Base-by-base conservation (phyloP, 2,888 invertebrate species). In the Meliscaeva auricollis region DNA sequence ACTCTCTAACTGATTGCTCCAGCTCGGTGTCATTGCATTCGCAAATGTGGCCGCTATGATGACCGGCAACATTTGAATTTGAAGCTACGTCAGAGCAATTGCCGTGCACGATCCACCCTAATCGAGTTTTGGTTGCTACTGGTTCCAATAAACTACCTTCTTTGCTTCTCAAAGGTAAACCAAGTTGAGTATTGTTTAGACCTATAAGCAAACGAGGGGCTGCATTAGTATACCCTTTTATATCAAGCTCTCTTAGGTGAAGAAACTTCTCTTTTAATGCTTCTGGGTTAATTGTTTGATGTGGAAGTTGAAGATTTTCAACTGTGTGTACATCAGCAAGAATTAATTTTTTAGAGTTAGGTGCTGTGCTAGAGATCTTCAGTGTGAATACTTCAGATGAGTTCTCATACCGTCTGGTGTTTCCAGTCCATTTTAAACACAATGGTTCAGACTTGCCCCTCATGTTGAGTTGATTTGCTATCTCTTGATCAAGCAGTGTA, bases 361-460 rank as follows among this genome's bases (percentile, higher is more conserved):
- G 1, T 2, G 30, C 5, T 3, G 32, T 32, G 7, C n/a, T 35
- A 17, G 38, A 58, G 2, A 58, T 58, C 13, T 38, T 17, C 3
- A 58, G 8, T 0, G 30, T n/a, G 9, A 58, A 7, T 1, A 13
- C 38, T 20, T 58, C 13, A 4, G 30, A 58, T 5, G 11, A 6
- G 22, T 38, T 38, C 4, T 58, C 38, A 35, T 32, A 38, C 3
- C 58, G 38, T 35, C 0, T 32, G 20, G 20, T 20, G 13, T 58
- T 38, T 20, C 58, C 58, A 3, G 58, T 70, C 70, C 70, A 70
- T 35, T 32, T 58, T 35, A 72, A 30, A 15, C 60, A 38, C 6
- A 72, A 20, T 9, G 72, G 48, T 44, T 69, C 38, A n/a, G 68
- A n/a, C 9, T 4, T 38, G 13, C 38, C 68, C 7, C 50, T 22